Base-by-base conservation (phyloP, 2,888 invertebrate genomes). In the Leuctra nigra region DNA sequence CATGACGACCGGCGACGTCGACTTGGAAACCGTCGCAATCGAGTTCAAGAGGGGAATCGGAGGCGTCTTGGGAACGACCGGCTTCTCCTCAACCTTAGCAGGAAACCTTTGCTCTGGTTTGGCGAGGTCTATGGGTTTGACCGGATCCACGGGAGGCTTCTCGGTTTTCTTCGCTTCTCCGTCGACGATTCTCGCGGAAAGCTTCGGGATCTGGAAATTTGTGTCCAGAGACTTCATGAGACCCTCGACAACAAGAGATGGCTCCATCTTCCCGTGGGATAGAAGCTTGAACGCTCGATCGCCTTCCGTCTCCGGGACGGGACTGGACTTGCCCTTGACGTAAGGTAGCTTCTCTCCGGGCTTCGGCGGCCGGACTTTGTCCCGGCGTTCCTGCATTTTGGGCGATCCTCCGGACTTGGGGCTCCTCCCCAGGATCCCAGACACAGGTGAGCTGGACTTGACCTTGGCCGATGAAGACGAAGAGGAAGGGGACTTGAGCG, bases 131-230 rank as follows among this genome's bases (percentile, higher is more conserved):
- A 29, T 29, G 6, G 29, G 29, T 29, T 29, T 29, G 7, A 29
- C 29, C 29, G 6, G 29, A 11, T 29, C 29, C 29, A 29, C 29
- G 29, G 29, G 6, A 7, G 16, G 16, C 4, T 11, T 20, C 44
- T 44, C 44, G 22, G 44, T 22, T 4, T 68, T 69, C 1, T 62
- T 62, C 2, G 62, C 62, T 0, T 70, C 72, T 0, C 67, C 66
- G 46, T 61, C 56, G 39, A 69, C 71, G 1, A 62, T 64, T 24
- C 77, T 68, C 2, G 84, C 83, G 1, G 86, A 86, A 58, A 91
- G 70, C 72, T 91, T 91, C 1, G 91, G 91, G 66, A 91, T 91
- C 75, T 91, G 91, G 73, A 90, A 91, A 67, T 88, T 91, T 57
- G 86, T 86, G 65, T 91, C 85, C 33, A 87, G 71, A 9, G 86